Evolutionary conservation across 2,888 invertebrate species (phyloP).

Genomic region (Agrilus biguttatus): DNA sequence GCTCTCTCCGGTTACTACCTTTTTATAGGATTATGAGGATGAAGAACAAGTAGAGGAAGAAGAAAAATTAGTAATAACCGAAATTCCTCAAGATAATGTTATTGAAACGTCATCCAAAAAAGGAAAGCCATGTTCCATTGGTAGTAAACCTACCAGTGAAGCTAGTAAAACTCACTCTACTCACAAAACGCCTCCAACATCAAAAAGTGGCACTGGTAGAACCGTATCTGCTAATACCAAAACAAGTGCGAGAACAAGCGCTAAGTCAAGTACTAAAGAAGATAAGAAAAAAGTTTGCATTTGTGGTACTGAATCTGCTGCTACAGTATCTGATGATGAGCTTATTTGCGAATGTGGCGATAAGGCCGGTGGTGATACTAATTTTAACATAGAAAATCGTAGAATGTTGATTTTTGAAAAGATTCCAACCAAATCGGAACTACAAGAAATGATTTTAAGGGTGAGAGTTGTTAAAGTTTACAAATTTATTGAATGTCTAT

Average conservation of each 20-base stretch:
- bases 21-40: too few relatives aligned
- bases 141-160: too few relatives aligned
- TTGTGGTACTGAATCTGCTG: background rate
- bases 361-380: slow-evolving; percentile 1
- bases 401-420: slow-evolving; percentile 19
- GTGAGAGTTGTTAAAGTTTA: slow-evolving; percentile 9
- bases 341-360: background rate
- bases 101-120: too few relatives aligned
- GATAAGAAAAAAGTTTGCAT: slow-evolving; percentile 1
- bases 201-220: too few relatives aligned
- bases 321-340: background rate
- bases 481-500: too few relatives aligned
- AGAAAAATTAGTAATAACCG: background rate
- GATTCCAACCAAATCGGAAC: slow-evolving; percentile 15
- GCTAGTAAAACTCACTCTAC: too few relatives aligned
- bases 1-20: too few relatives aligned
- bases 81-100: background rate
- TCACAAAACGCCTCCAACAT: too few relatives aligned
- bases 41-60: background rate
- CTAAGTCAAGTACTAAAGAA: background rate
- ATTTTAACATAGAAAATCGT: slow-evolving; percentile 6
- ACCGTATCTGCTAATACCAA: too few relatives aligned
- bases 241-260: background rate
- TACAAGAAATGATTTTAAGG: slow-evolving; percentile 18
- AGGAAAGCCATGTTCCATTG: too few relatives aligned